These are phyloP conservation scores for Rhabdomys pumilio DNA, from an alignment of 2,797 vertebrate genomes.

Conservation along the genomic window DNA sequence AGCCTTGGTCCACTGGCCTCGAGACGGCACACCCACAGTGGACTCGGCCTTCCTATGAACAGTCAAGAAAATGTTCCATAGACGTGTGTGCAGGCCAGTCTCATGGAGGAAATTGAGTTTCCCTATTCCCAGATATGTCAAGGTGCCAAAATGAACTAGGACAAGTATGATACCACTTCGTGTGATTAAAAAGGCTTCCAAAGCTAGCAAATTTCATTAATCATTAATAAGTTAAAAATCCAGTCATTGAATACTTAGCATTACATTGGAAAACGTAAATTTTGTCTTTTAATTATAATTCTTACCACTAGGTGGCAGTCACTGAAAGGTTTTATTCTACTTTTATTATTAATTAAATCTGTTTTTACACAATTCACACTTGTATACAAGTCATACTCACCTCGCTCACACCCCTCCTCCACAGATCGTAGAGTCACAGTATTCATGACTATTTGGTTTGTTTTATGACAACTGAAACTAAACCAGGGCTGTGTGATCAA, in stretches of 20 bases:
- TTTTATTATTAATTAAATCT: background rate
- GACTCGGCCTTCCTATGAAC: background rate
- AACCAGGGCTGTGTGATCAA: background rate
- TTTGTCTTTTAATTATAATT: constrained; percentile 1
- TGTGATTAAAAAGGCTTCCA: background rate
- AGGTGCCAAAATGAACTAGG: background rate
- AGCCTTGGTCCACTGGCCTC: background rate
- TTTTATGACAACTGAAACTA: background rate
- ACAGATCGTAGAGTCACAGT: background rate
- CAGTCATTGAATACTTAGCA: background rate
- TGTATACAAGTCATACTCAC: background rate
- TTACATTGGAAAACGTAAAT: background rate
- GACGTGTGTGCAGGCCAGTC: too few relatives aligned
- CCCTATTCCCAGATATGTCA: too few relatives aligned
- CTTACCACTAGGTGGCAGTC: constrained; percentile 68
- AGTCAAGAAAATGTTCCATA: background rate
- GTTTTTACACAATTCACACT: background rate
- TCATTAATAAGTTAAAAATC: constrained; percentile 14
- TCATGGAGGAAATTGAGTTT: background rate
- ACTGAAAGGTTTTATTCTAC: constrained; percentile 9
- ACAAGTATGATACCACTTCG: too few relatives aligned
- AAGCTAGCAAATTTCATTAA: background rate
- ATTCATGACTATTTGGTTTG: background rate
- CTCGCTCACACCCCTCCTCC: background rate
- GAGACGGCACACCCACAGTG: background rate